A percentile compares a stretch with the other conserved stretches of the same genome.
Conservation (phyloP, 2,113 vertebrate genomes). For the Candoia aspera region DNA sequence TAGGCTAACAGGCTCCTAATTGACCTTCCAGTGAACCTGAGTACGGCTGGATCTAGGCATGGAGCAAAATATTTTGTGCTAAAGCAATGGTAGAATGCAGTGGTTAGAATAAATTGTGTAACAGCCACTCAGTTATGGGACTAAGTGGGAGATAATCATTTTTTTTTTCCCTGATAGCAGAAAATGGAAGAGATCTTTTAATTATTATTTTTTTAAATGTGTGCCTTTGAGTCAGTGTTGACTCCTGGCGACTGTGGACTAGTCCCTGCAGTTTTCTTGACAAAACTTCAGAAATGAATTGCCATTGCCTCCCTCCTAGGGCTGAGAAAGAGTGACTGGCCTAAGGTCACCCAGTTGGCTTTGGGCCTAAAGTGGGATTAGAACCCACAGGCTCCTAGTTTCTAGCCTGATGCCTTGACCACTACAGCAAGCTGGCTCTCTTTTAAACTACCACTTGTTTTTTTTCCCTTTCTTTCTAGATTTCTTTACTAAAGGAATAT, state of each 20-base stretch:
- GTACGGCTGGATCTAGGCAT: background rate
- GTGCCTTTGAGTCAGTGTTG: background rate
- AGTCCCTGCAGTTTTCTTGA: background rate
- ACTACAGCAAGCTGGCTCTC: background rate
- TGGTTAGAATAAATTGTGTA: background rate
- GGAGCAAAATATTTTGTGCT: background rate
- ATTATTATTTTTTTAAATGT: background rate
- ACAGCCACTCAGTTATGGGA: background rate
- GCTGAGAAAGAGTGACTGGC: background rate
- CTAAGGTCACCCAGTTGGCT: background rate
- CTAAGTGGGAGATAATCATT: background rate
- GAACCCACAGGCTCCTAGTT: background rate
- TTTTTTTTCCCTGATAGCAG: background rate
- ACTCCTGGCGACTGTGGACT: background rate
- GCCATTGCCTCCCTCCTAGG: background rate
- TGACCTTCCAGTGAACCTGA: slow-evolving; percentile 21
- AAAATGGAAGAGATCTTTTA: background rate
- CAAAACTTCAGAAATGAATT: background rate
- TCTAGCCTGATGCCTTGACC: background rate
- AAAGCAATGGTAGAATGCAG: background rate
- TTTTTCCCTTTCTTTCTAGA: background rate
- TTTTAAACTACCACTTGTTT: background rate
- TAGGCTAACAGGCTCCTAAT: background rate
- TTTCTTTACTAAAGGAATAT: background rate
- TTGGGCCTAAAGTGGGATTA: background rate